phyloP scores from a whole-genome alignment of 2,113 vertebrate genomes.

The Laterallus jamaicensis region DNA sequence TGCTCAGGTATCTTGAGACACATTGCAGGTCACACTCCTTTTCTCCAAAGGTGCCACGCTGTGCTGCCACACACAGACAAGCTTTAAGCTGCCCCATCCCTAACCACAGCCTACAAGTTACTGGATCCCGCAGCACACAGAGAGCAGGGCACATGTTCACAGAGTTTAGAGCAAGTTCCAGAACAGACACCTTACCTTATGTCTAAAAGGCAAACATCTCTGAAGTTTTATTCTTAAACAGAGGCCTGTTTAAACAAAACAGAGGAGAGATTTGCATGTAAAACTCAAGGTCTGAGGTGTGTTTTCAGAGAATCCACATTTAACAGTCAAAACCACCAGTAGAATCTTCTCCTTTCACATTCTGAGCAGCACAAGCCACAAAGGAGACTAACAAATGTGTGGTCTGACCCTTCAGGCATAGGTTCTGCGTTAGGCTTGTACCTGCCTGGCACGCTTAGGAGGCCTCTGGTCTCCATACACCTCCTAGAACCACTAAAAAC shows the following conservation, averaged over 20 bases:
- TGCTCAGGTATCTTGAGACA: background rate
- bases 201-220: constrained; percentile 94
- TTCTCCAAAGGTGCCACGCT: background rate
- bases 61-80: background rate
- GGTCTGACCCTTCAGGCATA: background rate
- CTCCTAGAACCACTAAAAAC: background rate
- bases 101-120: no score
- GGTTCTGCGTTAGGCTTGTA: background rate
- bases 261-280: background rate
- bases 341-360: background rate
- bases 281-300: background rate
- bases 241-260: constrained; percentile 79
- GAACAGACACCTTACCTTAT: constrained; percentile 85
- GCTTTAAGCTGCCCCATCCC: background rate
- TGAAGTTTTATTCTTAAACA: constrained; percentile 97
- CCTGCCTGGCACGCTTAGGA: background rate
- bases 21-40: background rate
- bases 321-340: background rate
- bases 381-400: background rate
- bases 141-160: accelerated
- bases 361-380: background rate
- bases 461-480: background rate
- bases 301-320: background rate
- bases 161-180: background rate
- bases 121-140: background rate